Base-by-base conservation (phyloP, 2,888 invertebrate genomes). In the Eumacrocentrus americanus region DNA sequence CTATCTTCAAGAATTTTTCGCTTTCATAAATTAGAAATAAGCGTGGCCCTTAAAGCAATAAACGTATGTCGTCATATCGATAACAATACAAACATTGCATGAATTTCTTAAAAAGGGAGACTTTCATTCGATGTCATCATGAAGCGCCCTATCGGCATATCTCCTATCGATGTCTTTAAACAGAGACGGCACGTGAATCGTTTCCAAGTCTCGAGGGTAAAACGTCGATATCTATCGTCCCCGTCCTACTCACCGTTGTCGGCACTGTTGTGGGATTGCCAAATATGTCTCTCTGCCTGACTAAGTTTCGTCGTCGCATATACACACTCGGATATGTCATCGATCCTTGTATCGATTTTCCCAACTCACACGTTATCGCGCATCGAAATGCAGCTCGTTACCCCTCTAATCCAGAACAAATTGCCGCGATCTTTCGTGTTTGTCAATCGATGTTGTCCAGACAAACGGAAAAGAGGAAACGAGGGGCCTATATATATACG, bases 191-290 rank as follows among this genome's bases (percentile, higher is more conserved):
- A 47, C 29, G 16, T 25, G 29, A 58, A 50, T 50, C 18, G 25
- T 34, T 25, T 18, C n/a, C 12, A 25, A 20, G 14, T 50, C 50
- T 34, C 57, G 3, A 12, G 50, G 22, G 42, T 50, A 29, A 42
- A 34, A 50, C 14, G 50, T 58, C 57, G 50, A 58, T 50, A 34
- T 23, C 23, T 50, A 25, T 57, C 57, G 29, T 50, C 25, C 18
- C 25, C 20, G 23, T 16, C n/a, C 20, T 25, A 18, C 22, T 6
- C n/a, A 6, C 18, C 16, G 14, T 38, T 22, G 14, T 9, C 14
- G 25, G 12, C 29, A 7, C 9, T 7, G 12, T 42, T 54, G 25
- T 42, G 11, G 12, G 42, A 23, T 54, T 29, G 11, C 35, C 35
- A 18, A 50, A 34, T 50, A 50, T 50, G 20, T 18, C n/a, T 20